Percentiles rank a stretch among this genome's conserved stretches.
phyloP scores from a whole-genome alignment of 2,888 invertebrate genomes.

The Rhyacophila evoluta region DNA sequence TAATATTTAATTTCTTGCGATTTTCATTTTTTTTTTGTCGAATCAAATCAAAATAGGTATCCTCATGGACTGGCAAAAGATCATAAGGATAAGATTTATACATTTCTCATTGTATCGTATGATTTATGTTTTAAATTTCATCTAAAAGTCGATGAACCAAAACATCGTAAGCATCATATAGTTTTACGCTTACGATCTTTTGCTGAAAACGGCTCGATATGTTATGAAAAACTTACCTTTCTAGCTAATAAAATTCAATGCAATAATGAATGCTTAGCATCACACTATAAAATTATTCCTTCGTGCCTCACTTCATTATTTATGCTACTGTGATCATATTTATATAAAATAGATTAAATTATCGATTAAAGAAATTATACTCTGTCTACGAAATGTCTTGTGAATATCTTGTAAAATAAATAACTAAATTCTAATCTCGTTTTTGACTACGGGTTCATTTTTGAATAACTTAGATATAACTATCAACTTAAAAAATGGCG shows the following conservation, averaged over 20 bases:
- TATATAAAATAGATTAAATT: slow-evolving; percentile 19
- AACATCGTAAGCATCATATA: too few species aligned
- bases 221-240: not conserved
- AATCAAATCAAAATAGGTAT: too few species aligned
- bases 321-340: slow-evolving; percentile 49
- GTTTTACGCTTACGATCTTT: too few species aligned
- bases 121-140: too few species aligned
- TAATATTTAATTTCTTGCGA: too few species aligned
- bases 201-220: too few species aligned
- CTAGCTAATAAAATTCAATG: not conserved
- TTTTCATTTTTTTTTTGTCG: too few species aligned
- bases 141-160: too few species aligned
- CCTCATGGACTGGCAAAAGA: too few species aligned
- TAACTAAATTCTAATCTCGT: slow-evolving; percentile 1
- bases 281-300: slow-evolving; percentile 37
- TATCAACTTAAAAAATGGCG: not conserved
- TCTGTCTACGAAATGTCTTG: slow-evolving; percentile 9
- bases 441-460: slow-evolving; percentile 1
- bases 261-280: not conserved
- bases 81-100: too few species aligned
- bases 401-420: slow-evolving; percentile 25
- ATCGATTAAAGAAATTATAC: not conserved
- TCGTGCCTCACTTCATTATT: slow-evolving; percentile 51
- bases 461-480: not conserved
- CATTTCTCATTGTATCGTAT: too few species aligned